These are phyloP conservation scores for Corythaeola cristata DNA, from an alignment of 2,113 vertebrate genomes.

Conservation along the genomic window DNA sequence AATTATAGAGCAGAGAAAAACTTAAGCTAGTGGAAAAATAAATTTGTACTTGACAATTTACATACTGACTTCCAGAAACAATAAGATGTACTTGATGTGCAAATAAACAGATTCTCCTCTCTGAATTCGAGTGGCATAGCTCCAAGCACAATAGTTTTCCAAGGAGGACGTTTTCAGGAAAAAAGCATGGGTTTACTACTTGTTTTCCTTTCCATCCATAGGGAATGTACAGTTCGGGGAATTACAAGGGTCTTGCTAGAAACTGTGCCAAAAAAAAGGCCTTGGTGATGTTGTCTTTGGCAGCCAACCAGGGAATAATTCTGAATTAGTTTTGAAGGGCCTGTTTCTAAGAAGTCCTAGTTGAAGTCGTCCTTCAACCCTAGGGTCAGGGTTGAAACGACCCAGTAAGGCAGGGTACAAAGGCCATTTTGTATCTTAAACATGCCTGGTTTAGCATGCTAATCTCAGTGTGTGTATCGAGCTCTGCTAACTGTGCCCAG, in stretches of 20 bases:
- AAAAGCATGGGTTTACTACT: not conserved
- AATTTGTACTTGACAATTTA: constrained; percentile 29
- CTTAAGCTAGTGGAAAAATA: constrained; percentile 22
- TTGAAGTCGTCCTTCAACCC: not conserved
- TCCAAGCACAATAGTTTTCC: not conserved
- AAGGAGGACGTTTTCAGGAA: not conserved
- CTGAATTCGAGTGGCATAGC: not conserved
- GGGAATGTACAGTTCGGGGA: not conserved
- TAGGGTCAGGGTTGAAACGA: not conserved
- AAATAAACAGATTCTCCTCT: constrained; percentile 50
- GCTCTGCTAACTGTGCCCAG: not conserved
- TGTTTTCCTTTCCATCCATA: not conserved
- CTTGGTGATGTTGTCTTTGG: constrained; percentile 13
- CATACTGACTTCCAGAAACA: constrained; percentile 28
- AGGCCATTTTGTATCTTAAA: not conserved
- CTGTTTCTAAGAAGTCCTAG: not conserved
- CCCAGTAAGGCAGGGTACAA: not conserved
- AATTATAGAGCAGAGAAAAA: not conserved
- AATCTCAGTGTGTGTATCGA: not conserved
- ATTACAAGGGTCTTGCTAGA: not conserved
- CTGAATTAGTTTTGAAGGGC: constrained; percentile 1
- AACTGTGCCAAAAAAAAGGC: not conserved
- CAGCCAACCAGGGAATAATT: not conserved
- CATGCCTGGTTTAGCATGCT: not conserved
- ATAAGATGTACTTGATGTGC: constrained; percentile 24